Evolutionary conservation across 2,888 invertebrate genomes (phyloP), one percentile per base, ranked within the genome.

Genomic region (Poecilus cupreus): DNA sequence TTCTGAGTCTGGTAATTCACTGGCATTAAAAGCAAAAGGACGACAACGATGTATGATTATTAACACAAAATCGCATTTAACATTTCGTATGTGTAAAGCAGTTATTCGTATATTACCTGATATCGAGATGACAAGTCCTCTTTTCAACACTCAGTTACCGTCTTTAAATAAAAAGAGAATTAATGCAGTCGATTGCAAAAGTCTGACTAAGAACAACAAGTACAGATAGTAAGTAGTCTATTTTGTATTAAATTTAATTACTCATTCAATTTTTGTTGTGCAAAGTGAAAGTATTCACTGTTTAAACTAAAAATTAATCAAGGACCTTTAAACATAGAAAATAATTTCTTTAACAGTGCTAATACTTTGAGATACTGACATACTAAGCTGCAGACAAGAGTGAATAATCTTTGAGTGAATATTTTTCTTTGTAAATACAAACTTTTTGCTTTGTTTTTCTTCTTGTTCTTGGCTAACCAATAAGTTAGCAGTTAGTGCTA

Each of bases 1-100:
- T 3, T 92, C 92, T 83, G 93, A 93, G 81, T 91, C 91, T 82
- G 91, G 90, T 78, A 91, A 92, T 80, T 85, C 86, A 3, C 87
- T 91, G 24, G 91, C 91, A 49, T 89, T 94, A n/a, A 91, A 92
- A 88, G 95, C 96, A 0, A 93, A 93, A 86, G 96, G 95, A 0
- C 88, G 96, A 70, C 96, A 96, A 87, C 90, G 96, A 82, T 96
- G 96, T 87, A 90, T 91, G 85, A 89, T 95, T 64, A 85, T 93
- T 0, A 89, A 90, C 24, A 87, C 88, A 37, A 87, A 87, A 16
- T 85, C 85, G 39, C 86, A 84, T 79, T 84, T 87, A 77, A 85
- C 86, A 82, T 88, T 83, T 83, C 90, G 89, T 60, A 90, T 91
- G 80, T 88, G 91, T 37, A 89, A 91, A 85, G 93, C 92, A 2